Evolutionary conservation across 92 coral and sea anemone species (phyloP).

Genomic region (Porites lobata): DNA sequence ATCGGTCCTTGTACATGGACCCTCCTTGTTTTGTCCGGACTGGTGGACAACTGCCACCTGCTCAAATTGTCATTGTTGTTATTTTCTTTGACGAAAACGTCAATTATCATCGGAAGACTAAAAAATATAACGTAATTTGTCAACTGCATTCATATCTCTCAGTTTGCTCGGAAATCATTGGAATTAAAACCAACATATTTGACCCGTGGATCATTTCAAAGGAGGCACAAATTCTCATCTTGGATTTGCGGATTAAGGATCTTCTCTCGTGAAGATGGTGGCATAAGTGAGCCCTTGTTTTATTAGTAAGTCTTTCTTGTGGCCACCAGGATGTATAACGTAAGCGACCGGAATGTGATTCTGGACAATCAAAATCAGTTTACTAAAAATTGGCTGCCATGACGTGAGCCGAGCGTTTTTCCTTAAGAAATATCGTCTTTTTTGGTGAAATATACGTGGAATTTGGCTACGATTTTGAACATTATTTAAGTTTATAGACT

Average conservation of each 20-base stretch:
- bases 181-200: not conserved
- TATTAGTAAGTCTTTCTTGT: constrained; percentile 4
- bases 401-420: constrained; percentile 20
- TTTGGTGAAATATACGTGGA: not conserved
- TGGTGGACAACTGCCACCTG: constrained; percentile 51
- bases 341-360: constrained; percentile 44
- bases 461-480: not conserved
- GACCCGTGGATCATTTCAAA: not conserved
- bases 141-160: not conserved
- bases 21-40: not conserved
- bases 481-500: not conserved
- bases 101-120: constrained; percentile 1
- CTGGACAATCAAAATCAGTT: constrained; percentile 36
- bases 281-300: constrained; percentile 23
- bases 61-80: constrained; percentile 18
- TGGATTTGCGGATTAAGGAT: not conserved
- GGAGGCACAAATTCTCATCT: not conserved
- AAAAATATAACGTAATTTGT: not conserved
- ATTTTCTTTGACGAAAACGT: constrained; percentile 4
- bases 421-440: not conserved
- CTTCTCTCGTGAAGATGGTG: not conserved
- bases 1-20: not conserved
- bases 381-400: constrained; percentile 23
- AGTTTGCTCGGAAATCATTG: not conserved
- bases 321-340: constrained; percentile 64